Conservation (phyloP, 2,113 vertebrate genomes). For the Bungarus multicinctus region DNA sequence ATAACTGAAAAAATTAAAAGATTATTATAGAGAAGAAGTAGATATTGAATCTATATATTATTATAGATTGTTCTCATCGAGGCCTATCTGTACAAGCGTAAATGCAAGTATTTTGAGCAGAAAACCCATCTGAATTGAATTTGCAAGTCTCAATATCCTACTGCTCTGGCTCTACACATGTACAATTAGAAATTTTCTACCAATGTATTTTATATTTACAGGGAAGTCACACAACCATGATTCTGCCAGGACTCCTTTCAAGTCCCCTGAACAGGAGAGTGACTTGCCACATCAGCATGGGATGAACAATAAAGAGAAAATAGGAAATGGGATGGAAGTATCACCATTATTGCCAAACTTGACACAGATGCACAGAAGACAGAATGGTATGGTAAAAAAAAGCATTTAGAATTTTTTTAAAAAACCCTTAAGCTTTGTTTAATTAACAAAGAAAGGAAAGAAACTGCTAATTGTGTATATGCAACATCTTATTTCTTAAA, state of each 20-base stretch:
- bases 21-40: not conserved
- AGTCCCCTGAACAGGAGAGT: slow-evolving; percentile 17
- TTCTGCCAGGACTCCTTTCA: slow-evolving; percentile 10
- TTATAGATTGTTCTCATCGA: not conserved
- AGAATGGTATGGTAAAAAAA: slow-evolving; percentile 6
- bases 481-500: not conserved
- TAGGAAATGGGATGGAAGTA: not conserved
- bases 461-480: not conserved
- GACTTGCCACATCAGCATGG: slow-evolving; percentile 23
- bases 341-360: not conserved
- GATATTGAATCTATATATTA: not conserved
- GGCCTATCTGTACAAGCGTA: not conserved
- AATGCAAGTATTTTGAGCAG: not conserved
- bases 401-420: not conserved
- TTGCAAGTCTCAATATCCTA: not conserved
- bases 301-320: slow-evolving; percentile 1
- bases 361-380: not conserved
- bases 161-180: not conserved
- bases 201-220: slow-evolving; percentile 39
- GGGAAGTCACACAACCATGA: slow-evolving; percentile 47
- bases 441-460: accelerated
- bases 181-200: not conserved
- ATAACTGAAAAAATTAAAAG: not conserved
- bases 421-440: not conserved
- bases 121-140: not conserved